A percentile compares a stretch with the other conserved stretches of the same genome.
These are phyloP conservation scores for Pseudomyrmex dendroicus DNA, from an alignment of 1,140 invertebrate genomes.

Conservation along the genomic window DNA sequence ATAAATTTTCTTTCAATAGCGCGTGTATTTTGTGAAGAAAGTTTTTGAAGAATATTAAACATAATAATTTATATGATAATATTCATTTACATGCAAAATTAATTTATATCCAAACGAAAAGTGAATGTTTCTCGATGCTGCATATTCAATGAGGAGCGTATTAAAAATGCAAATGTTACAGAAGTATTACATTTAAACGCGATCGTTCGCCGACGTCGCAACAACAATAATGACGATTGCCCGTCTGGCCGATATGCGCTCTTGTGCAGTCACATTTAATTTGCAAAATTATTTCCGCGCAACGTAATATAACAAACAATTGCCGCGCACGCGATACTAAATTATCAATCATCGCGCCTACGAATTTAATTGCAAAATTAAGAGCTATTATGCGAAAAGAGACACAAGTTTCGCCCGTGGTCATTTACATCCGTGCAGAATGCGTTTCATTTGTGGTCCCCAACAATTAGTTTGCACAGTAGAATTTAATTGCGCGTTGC, in stretches of 20 bases:
- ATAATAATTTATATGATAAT: no score
- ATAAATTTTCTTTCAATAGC: neutral
- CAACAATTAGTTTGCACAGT: constrained; percentile 53
- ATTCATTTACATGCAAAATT: no score
- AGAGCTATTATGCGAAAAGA: constrained; percentile 56
- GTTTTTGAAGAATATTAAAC: no score
- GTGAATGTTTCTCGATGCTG: no score
- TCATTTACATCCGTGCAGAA: constrained; percentile 26
- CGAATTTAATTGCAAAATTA: constrained; percentile 53
- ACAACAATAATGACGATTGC: constrained; percentile 20
- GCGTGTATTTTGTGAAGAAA: neutral
- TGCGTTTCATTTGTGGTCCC: constrained; percentile 35
- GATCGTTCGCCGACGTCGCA: neutral
- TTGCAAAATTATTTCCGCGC: constrained; percentile 42
- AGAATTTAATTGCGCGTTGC: constrained; percentile 53
- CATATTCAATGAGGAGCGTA: no score
- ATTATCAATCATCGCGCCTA: constrained; percentile 38
- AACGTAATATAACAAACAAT: constrained; percentile 33
- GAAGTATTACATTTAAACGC: no score
- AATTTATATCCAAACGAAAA: no score
- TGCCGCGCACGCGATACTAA: constrained; percentile 7
- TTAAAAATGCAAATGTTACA: no score
- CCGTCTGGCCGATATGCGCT: neutral
- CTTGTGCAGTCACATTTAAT: neutral
- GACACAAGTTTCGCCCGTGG: constrained; percentile 3